A percentile compares a stretch with the other conserved stretches of the same genome.
phyloP scores from a whole-genome alignment of 2,113 vertebrate genomes.

The Athene noctua region DNA sequence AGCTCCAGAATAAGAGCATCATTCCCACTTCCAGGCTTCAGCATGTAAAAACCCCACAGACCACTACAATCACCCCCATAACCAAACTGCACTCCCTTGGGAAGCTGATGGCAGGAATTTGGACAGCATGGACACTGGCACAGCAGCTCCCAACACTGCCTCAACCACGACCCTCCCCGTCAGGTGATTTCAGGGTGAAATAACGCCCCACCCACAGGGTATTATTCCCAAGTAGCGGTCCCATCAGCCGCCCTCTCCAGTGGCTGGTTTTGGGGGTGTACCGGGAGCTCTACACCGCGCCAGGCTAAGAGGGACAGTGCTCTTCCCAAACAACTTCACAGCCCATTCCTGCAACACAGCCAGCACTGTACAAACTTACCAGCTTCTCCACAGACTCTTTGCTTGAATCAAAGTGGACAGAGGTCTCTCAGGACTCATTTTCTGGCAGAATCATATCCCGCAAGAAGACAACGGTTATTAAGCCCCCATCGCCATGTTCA shows the following conservation, averaged over 20 bases:
- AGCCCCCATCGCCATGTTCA: accelerated
- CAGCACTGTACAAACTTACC: accelerated
- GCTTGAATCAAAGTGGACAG: not conserved
- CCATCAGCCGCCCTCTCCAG: not conserved
- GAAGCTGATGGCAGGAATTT: not conserved
- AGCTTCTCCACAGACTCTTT: not conserved
- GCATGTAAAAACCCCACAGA: not conserved
- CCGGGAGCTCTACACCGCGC: not conserved
- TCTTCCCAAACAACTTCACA: not conserved
- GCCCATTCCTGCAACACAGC: accelerated
- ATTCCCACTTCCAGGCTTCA: not conserved
- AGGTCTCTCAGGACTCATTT: not conserved
- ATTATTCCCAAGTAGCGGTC: not conserved
- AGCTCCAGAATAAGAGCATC: not conserved
- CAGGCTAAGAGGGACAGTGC: not conserved
- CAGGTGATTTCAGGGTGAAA: not conserved
- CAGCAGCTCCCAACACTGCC: not conserved
- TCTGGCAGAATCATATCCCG: not conserved
- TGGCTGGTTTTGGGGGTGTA: not conserved
- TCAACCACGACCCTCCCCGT: accelerated
- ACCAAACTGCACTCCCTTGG: accelerated
- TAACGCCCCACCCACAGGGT: not conserved
- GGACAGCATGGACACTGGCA: not conserved
- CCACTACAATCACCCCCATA: not conserved
- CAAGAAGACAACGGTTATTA: not conserved